Conservation (phyloP, 2,888 invertebrate genomes). For the Drosophila monieri region DNA sequence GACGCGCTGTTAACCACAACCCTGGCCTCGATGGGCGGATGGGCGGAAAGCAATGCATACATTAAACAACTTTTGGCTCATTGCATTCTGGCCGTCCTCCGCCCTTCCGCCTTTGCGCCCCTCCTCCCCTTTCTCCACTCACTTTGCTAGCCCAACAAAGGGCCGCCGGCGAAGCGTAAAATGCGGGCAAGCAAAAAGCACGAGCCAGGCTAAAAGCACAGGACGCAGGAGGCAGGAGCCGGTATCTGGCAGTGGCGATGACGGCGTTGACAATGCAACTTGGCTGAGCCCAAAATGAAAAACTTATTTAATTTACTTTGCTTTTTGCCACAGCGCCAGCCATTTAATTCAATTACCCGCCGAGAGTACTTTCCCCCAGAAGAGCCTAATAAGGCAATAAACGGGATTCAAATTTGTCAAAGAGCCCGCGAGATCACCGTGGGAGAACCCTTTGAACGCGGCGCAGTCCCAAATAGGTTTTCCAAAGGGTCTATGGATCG, state of each 20-base stretch:
- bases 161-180: constrained; percentile 76
- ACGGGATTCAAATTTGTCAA: constrained; percentile 40
- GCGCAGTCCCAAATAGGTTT: background rate
- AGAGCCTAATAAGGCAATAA: constrained; percentile 39
- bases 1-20: constrained; percentile 76
- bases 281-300: constrained; percentile 73
- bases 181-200: constrained; percentile 75
- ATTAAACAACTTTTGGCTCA: constrained; percentile 81
- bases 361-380: constrained; percentile 54
- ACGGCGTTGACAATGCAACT: constrained; percentile 76
- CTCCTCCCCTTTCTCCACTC: constrained; percentile 16
- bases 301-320: constrained; percentile 84
- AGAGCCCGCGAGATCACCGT: constrained; percentile 19
- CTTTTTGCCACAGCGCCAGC: constrained; percentile 81
- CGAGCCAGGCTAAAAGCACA: constrained; percentile 39
- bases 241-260: constrained; percentile 39
- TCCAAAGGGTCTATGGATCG: constrained; percentile 16
- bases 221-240: constrained; percentile 8
- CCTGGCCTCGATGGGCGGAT: constrained; percentile 24
- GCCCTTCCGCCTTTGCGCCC: background rate
- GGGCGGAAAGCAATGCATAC: constrained; percentile 70
- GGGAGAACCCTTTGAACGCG: background rate
- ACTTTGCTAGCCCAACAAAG: constrained; percentile 63
- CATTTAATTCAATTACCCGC: constrained; percentile 83
- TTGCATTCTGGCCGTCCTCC: constrained; percentile 62